Base-by-base conservation (phyloP, 2,888 invertebrate species). In the Agriopis marginaria region DNA sequence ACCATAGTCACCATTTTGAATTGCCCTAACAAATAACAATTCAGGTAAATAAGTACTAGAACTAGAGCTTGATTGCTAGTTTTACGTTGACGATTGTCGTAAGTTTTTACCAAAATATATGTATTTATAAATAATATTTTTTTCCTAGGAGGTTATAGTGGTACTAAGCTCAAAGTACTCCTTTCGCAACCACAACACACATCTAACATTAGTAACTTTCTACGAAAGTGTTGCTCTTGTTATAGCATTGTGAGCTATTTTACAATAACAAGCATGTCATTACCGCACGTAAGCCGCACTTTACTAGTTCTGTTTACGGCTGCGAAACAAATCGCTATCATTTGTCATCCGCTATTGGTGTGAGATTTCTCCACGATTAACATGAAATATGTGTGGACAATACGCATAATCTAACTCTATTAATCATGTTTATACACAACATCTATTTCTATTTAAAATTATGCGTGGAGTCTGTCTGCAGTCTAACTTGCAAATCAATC, bases 321-420 rank as follows among this genome's bases (percentile, higher is more conserved):
- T 79, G 69, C 80, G 78, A 82, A 83, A 81, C 82, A 85, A 86
- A 89, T 88, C 78, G 73, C 79, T 77, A 77, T 80, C 82, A 83
- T 89, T 85, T 86, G 83, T 87, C 80, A 85, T 81, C 82, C 79
- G 77, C 74, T 80, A 79, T 76, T 76, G 79, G 74, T 77, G 80
- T 78, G 74, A 79, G 76, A 82, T 88, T 88, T 88, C 87, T 80
- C 85, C 78, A 75, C 79, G 77, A 70, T 62, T 60, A 68, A 64
- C 63, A 54, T 66, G 62, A 66, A 60, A 63, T 66, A 64, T 44
- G 56, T 61, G 59, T 56, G 65, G 60, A 69, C 69, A 69, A 61
- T 61, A 65, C 60, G 61, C 45, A 47, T 68, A 64, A 68, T 64
- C 32, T 50, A 39, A 49, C 10, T 42, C 60, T 17, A 65, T 65